Evolutionary conservation across 2,888 invertebrate genomes (phyloP).

Genomic region (Mythimna pallens): DNA sequence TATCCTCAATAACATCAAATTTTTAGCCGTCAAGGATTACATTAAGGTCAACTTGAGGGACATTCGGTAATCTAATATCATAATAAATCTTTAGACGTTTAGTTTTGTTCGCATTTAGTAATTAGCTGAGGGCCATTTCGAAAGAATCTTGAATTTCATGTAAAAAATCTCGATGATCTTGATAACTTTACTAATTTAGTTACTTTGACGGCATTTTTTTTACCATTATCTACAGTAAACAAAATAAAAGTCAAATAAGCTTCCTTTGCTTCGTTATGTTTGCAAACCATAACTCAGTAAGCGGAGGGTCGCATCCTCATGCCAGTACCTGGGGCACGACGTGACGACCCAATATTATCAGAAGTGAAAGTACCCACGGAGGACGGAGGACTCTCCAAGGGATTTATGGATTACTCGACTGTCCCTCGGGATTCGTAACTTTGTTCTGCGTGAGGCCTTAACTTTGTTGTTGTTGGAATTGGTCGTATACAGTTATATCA

Average conservation of each 20-base stretch:
- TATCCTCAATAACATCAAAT: too few species aligned
- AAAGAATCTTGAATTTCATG: too few species aligned
- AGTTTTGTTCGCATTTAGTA: too few species aligned
- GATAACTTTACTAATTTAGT: background rate
- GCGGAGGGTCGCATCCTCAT: constrained; percentile 27
- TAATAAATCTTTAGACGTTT: too few species aligned
- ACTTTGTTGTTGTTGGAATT: constrained; percentile 75
- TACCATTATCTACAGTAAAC: background rate
- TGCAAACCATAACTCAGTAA: constrained; percentile 47
- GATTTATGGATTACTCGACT: constrained; percentile 83
- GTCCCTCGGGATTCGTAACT: constrained; percentile 81
- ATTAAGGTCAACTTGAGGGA: too few species aligned
- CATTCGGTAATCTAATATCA: too few species aligned
- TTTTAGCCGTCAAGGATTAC: too few species aligned
- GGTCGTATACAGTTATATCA: constrained; percentile 61
- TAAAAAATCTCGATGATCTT: background rate
- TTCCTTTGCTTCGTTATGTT: constrained; percentile 30
- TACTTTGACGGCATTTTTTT: background rate
- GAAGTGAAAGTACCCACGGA: constrained; percentile 69
- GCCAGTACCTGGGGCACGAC: constrained; percentile 53
- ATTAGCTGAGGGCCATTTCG: too few species aligned
- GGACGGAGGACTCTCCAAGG: constrained; percentile 70
- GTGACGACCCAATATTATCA: constrained; percentile 67
- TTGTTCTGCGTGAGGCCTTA: constrained; percentile 72
- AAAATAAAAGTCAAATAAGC: constrained; percentile 20